Evolutionary conservation across 2,888 invertebrate species (phyloP), one percentile per base, ranked within the genome.

Genomic region (Lithophane socia): DNA sequence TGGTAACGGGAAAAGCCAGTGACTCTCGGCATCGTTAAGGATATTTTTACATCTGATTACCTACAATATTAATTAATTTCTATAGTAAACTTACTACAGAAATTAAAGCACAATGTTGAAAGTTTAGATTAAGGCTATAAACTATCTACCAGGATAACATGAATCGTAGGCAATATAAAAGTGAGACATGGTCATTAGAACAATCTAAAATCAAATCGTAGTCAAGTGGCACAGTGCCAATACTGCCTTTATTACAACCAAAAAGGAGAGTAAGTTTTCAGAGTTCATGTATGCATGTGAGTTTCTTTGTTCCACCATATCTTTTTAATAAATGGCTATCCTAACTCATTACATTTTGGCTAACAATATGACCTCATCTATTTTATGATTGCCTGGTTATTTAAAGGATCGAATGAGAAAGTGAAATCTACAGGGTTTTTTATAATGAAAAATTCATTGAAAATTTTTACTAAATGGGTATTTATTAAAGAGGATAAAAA

Each of bases 221-320:
- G 49, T 72, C 52, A 67, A 66, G 79, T 80, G 80, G 80, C 85
- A 9, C 42, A 18, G 44, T n/a, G 80, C 80, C 80, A 80, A 80
- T 1, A 7, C 47, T 61, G 18, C 64, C 42, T 66, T 80, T 52
- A 79, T 69, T 64, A 77, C 77, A 37, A 0, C 37, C 5, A 4
- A 37, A 37, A 37, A 37, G 37, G 37, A 37, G 5, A 5, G 37
- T 37, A 37, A 37, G 37, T 37, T 37, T 37, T 37, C 5, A 37
- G 37, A 37, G 37, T 37, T 37, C 37, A 37, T 37, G 37, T 37
- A 37, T 37, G 37, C 4, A 37, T 37, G 37, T 37, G 37, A 37
- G 37, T 37, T 37, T 0, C 37, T 37, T 37, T 37, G 37, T 5
- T 37, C 37, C 37, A 37, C 37, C 37, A 37, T 37, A 37, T 37